phyloP scores from a whole-genome alignment of 1,140 invertebrate genomes.

The Oryctes rhinoceros region DNA sequence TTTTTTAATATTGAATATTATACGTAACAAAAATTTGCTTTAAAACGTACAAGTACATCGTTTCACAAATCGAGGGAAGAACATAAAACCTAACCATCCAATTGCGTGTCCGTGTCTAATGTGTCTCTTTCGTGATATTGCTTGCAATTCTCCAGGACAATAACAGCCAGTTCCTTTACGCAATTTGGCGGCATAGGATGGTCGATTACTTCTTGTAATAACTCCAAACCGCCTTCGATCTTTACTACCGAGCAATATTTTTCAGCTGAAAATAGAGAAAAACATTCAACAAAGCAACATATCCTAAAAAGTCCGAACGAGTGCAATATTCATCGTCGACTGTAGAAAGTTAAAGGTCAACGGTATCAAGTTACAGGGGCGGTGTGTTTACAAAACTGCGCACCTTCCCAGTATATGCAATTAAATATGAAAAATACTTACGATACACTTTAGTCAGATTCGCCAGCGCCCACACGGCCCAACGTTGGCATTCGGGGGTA shows the following conservation, averaged over 20 bases:
- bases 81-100: slow-evolving; percentile 11
- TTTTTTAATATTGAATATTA: background rate
- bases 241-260: slow-evolving; percentile 92
- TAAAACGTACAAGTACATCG: slow-evolving; percentile 12
- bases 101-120: slow-evolving; percentile 15
- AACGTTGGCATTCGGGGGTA: slow-evolving; percentile 91
- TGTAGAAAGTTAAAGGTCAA: no score
- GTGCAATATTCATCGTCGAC: no score
- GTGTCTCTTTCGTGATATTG: slow-evolving; percentile 50
- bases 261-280: slow-evolving; percentile 67
- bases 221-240: slow-evolving; percentile 81
- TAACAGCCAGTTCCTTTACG: slow-evolving; percentile 73
- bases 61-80: background rate
- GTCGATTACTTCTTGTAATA: slow-evolving; percentile 74
- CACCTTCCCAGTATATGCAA: no score
- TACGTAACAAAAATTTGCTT: background rate
- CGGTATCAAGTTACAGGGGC: no score
- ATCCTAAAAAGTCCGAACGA: background rate
- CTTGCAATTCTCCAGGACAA: slow-evolving; percentile 73
- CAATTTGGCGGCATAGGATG: slow-evolving; percentile 68
- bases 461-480: slow-evolving; percentile 97
- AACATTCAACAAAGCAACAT: background rate
- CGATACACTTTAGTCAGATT: slow-evolving; percentile 94
- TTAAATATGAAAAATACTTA: slow-evolving; percentile 66
- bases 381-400: no score